These are phyloP conservation scores for Trachurus trachurus DNA, from an alignment of 2,797 vertebrate genomes.

Conservation along the genomic window DNA sequence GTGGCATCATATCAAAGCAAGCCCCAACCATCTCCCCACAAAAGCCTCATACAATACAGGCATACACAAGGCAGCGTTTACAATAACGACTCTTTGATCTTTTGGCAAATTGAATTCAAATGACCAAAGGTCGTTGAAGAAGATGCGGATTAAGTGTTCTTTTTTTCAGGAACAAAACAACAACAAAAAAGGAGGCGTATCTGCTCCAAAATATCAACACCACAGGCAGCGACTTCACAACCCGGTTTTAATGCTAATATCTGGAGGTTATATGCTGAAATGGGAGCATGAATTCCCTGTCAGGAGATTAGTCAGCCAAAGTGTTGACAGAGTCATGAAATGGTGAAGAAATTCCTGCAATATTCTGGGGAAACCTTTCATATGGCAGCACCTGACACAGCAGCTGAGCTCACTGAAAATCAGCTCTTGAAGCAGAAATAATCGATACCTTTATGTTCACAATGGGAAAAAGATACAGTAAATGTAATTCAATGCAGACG, in stretches of 20 bases:
- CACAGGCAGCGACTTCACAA: constrained; percentile 44
- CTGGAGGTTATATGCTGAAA: constrained; percentile 69
- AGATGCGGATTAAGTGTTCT: constrained; percentile 46
- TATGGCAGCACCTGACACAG: background rate
- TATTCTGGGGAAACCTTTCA: constrained; percentile 26
- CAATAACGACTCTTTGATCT: constrained; percentile 70
- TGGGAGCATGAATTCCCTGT: constrained; percentile 69
- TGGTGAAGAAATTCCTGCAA: constrained; percentile 50
- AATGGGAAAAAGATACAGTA: background rate
- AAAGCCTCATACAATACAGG: constrained; percentile 20
- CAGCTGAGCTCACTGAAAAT: background rate
- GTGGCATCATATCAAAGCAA: constrained; percentile 51
- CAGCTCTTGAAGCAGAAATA: background rate
- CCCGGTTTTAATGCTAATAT: constrained; percentile 74
- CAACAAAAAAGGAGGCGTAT: constrained; percentile 1
- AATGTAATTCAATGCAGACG: background rate
- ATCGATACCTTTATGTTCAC: background rate
- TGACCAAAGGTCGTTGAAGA: constrained; percentile 58
- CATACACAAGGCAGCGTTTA: constrained; percentile 52
- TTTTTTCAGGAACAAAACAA: constrained; percentile 18
- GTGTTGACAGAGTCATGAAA: constrained; percentile 73
- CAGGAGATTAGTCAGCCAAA: constrained; percentile 67
- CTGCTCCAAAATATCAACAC: constrained; percentile 50
- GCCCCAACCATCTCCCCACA: constrained; percentile 29
- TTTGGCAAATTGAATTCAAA: constrained; percentile 72